phyloP scores from a whole-genome alignment of 2,797 vertebrate genomes.

The Botia kubotai region DNA sequence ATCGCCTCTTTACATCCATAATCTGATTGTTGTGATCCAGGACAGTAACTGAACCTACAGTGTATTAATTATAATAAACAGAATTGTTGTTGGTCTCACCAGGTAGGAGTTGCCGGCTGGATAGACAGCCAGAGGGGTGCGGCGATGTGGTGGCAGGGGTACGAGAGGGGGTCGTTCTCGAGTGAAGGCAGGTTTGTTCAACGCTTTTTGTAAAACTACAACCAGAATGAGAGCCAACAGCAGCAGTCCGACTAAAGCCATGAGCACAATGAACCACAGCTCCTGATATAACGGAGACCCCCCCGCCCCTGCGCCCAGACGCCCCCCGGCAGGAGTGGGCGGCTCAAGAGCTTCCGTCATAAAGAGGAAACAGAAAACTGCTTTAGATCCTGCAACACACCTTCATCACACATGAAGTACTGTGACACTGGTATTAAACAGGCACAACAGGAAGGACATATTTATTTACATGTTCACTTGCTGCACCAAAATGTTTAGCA shows the following conservation, averaged over 20 bases:
- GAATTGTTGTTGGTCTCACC: conserved; percentile 72
- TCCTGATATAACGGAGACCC: conserved; percentile 80
- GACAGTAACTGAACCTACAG: too few species aligned
- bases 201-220: conserved; percentile 85
- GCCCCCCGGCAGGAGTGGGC: conserved; percentile 79
- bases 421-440: too few species aligned
- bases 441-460: too few species aligned
- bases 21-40: too few species aligned
- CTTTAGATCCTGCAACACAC: not conserved
- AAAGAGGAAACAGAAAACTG: conserved; percentile 1
- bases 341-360: conserved; percentile 75
- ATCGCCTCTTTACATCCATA: too few species aligned
- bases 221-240: conserved; percentile 87
- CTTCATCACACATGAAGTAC: too few species aligned
- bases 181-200: conserved; percentile 83
- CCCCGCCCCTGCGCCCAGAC: conserved; percentile 74
- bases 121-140: conserved; percentile 81
- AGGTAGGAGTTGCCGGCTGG: conserved; percentile 84
- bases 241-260: conserved; percentile 86
- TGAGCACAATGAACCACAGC: conserved; percentile 92
- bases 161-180: conserved; percentile 91
- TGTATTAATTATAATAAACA: not conserved
- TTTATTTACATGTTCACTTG: too few species aligned
- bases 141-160: conserved; percentile 82
- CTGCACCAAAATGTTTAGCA: too few species aligned